Evolutionary conservation across 2,113 vertebrate genomes (phyloP), one percentile per base, ranked within the genome.

Genomic region (Tympanuchus pallidicinctus): DNA sequence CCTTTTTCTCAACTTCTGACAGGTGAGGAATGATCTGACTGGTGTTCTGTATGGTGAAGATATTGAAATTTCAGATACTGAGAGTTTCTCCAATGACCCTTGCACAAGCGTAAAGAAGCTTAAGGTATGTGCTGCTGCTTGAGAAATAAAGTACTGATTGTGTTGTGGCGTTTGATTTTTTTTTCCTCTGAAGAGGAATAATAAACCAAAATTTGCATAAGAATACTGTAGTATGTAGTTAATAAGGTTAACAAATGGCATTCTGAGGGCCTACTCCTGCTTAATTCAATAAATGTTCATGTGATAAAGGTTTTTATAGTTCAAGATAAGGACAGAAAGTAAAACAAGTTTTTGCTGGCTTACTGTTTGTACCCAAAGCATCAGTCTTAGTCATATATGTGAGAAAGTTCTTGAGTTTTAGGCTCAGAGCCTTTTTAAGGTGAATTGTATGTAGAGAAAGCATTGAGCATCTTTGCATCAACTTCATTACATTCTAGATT

Each of bases 1-100:
- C 59, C 63, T 83, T 74, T 97, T 93, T 97, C 77, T 95, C 47
- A 86, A 95, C 81, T 97, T 90, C 57, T 90, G 52, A 89, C 97
- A 99, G 99, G 99, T 99, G 97, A 99, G 99, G 95, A 99, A 99
- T 42, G 99, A 99, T 97, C 98, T 99, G 95, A 99, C 99, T 6
- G 98, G 94, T 3, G 99, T 99, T 95, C 98, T 99, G 66, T 99
- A 99, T 82, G 99, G 99, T 24, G 99, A 99, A 85, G 98, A 99
- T 96, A 99, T 99, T 6, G 98, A 99, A 96, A 99, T 99, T 70
- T 99, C 99, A 8, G 99, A 99, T 75, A 99, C 99, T 1, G 99
- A 99, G 97, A 99, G 99, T 95, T 99, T 99, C 97, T 99, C 99
- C 94, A 99, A 99, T 19, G 99, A 99, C 95, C 99, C 99, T 60